Percentiles rank a stretch among this genome's conserved stretches.
These are phyloP conservation scores for Oriolus oriolus DNA, from an alignment of 2,113 vertebrate genomes.

Conservation along the genomic window DNA sequence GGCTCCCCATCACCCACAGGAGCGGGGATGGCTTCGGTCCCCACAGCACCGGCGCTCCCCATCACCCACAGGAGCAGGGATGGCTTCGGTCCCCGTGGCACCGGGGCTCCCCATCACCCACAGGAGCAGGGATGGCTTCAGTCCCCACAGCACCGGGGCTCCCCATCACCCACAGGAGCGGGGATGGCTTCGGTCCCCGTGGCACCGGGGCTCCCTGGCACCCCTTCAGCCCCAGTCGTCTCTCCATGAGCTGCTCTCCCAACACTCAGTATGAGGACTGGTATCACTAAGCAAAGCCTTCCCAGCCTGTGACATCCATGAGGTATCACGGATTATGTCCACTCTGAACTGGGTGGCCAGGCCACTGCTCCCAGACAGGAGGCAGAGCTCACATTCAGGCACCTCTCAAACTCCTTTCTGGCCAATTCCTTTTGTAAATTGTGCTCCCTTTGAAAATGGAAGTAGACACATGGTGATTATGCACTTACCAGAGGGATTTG, in stretches of 20 bases:
- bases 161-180: background rate
- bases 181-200: background rate
- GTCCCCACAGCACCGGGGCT: fast-evolving
- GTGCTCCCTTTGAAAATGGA: background rate
- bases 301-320: background rate
- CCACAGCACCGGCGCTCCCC: no score
- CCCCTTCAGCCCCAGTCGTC: no score
- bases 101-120: background rate
- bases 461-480: background rate
- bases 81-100: no score
- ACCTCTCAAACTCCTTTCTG: background rate
- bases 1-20: background rate
- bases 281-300: no score
- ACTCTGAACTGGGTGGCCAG: background rate
- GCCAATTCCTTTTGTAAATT: background rate
- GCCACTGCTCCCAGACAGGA: background rate
- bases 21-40: background rate
- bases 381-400: background rate
- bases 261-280: no score
- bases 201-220: no score
- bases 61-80: no score
- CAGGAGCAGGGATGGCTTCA: background rate
- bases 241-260: background rate
- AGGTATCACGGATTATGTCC: no score
- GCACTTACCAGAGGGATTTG: background rate